Evolutionary conservation across 2,797 vertebrate species (phyloP).

Genomic region (Etheostoma nigrum): DNA sequence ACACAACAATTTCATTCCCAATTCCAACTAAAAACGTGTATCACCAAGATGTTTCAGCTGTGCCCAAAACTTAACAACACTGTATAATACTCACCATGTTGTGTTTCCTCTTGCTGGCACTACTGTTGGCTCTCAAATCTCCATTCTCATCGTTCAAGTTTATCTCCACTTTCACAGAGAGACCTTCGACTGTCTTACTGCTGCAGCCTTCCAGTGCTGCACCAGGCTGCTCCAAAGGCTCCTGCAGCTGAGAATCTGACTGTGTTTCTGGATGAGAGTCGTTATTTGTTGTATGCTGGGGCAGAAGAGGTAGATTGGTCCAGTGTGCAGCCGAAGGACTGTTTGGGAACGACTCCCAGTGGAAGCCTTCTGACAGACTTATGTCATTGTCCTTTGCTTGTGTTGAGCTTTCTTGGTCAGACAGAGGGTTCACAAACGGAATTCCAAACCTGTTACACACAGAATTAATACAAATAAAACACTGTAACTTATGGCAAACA

Average conservation of each 20-base stretch:
- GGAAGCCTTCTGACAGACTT: conserved; percentile 88
- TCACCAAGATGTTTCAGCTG: neutral
- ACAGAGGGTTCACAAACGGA: conserved; percentile 80
- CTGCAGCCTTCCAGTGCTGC: neutral
- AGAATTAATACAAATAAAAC: neutral
- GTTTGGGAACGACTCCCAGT: conserved; percentile 87
- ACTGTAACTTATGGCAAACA: neutral
- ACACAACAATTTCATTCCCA: neutral
- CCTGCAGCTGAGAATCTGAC: neutral
- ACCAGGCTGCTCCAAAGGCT: neutral
- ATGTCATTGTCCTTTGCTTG: conserved; percentile 79
- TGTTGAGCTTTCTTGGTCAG: conserved; percentile 62
- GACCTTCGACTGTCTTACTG: conserved; percentile 7
- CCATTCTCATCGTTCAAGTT: conserved; percentile 68
- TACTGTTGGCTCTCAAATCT: conserved; percentile 54
- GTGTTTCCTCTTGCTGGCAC: conserved; percentile 79
- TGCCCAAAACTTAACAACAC: neutral
- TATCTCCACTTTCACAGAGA: conserved; percentile 81
- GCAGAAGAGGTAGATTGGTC: neutral
- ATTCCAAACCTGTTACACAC: conserved; percentile 89
- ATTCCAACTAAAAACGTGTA: neutral
- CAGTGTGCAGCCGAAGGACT: conserved; percentile 3
- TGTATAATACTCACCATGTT: conserved; percentile 61
- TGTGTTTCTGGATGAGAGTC: neutral
- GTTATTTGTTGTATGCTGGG: neutral